Evolutionary conservation across 1,140 invertebrate genomes (phyloP), one percentile per base, ranked within the genome.

Genomic region (Argopecten irradians): DNA sequence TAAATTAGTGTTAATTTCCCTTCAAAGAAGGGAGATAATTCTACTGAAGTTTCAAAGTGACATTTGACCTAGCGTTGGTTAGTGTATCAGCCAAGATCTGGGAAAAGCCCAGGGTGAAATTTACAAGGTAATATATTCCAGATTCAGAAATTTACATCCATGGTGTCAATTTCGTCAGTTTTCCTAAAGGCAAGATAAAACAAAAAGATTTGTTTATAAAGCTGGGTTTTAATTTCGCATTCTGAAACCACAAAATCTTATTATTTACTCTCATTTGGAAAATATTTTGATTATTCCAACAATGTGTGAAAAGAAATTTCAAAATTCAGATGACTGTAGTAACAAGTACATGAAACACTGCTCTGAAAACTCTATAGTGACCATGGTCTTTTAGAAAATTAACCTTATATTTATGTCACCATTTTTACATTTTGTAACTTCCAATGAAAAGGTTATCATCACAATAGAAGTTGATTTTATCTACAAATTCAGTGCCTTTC

Each of bases 111-210:
- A 5, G 55, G 28, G 55, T 71, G 55, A 71, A 71, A 71, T n/a
- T 71, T 28, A 28, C 55, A 7, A 71, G n/a, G 55, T 71, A 71
- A 71, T 71, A 3, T 71, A 71, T 71, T 71, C 55, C 55, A 71
- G 55, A 71, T 71, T 71, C 55, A 5, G 55, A 71, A 71, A 71
- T 71, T 71, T 71, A 71, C 55, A 71, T 71, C 55, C 55, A 3
- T 28, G 55, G 55, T 71, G 55, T 71, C 55, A 71, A n/a, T 71
- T 71, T 71, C 55, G n/a, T 71, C 22, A 71, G 55, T 71, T n/a
- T 5, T 71, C 22, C 55, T 28, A 11, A n/a, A 71, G 22, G 14
- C 55, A 71, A 71, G 55, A 71, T 71, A 71, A 71, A 71, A 71
- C 55, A 71, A 71, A 16, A 3, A n/a, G 55, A 71, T 71, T 71